These are phyloP conservation scores for Pristionchus exspectatus DNA, from an alignment of 2,888 invertebrate species.

Conservation along the genomic window DNA sequence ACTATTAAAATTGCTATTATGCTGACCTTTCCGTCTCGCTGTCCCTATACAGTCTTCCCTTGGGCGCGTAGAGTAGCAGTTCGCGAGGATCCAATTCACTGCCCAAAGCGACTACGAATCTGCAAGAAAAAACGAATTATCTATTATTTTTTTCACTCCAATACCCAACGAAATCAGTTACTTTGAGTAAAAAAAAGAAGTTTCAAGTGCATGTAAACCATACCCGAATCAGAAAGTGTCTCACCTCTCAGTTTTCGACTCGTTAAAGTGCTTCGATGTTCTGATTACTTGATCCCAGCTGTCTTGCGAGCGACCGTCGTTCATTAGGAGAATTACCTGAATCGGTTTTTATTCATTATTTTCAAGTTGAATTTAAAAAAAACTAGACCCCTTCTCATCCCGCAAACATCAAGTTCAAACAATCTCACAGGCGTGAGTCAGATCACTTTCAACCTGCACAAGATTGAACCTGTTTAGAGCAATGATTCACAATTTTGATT, in stretches of 20 bases:
- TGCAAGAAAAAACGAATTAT: too few species aligned
- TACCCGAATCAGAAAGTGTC: too few species aligned
- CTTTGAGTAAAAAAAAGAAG: background rate
- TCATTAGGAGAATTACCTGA: conserved; percentile 69
- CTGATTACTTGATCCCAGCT: conserved; percentile 67
- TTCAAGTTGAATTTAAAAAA: background rate
- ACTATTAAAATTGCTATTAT: too few species aligned
- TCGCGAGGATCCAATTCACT: conserved; percentile 67
- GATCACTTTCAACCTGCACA: background rate
- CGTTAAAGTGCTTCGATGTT: conserved; percentile 61
- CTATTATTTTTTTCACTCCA: too few species aligned
- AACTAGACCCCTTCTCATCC: background rate
- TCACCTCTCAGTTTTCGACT: conserved; percentile 64
- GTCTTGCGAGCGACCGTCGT: conserved; percentile 75
- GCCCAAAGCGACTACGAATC: conserved; percentile 74
- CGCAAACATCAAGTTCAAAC: background rate
- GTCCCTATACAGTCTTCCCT: conserved; percentile 69
- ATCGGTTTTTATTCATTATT: background rate
- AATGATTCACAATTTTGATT: too few species aligned
- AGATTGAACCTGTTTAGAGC: too few species aligned
- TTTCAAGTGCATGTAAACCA: too few species aligned
- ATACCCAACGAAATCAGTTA: too few species aligned
- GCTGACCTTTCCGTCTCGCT: conserved; percentile 62
- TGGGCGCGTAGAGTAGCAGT: conserved; percentile 65
- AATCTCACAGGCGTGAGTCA: background rate